Conservation (phyloP, 1,140 invertebrate species). For the Solenopsis fugax region DNA sequence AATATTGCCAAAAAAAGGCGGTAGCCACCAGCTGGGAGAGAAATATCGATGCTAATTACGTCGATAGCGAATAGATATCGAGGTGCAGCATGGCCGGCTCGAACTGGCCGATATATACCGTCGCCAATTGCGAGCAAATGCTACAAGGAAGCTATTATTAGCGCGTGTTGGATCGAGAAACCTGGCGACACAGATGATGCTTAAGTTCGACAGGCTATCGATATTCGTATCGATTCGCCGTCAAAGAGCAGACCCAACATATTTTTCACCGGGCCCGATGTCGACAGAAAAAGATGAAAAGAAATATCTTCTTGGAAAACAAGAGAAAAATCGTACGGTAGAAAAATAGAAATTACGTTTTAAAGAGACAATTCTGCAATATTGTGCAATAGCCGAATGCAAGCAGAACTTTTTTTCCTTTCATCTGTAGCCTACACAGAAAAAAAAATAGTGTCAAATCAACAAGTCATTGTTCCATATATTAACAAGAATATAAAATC, state of each 20-base stretch:
- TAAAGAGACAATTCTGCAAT: neutral
- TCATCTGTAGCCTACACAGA: too few relatives aligned
- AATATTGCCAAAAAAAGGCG: neutral
- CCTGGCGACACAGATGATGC: neutral
- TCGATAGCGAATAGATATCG: slow-evolving; percentile 34
- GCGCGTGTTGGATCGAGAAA: slow-evolving; percentile 33
- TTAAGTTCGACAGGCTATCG: slow-evolving; percentile 39
- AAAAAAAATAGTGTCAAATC: too few relatives aligned
- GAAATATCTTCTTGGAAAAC: neutral
- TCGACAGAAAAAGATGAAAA: neutral
- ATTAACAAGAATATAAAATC: too few relatives aligned
- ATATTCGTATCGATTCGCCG: slow-evolving; percentile 18
- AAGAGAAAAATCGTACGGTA: neutral
- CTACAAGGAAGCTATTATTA: slow-evolving; percentile 40
- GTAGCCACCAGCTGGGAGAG: slow-evolving; percentile 12
- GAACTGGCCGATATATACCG: slow-evolving; percentile 21
- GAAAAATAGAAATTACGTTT: neutral
- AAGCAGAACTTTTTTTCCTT: too few relatives aligned
- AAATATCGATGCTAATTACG: slow-evolving; percentile 62
- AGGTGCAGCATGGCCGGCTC: neutral
- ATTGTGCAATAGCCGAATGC: neutral
- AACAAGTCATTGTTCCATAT: too few relatives aligned
- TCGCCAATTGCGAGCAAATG: slow-evolving; percentile 35
- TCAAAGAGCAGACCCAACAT: neutral
- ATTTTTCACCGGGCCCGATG: neutral